Percentiles rank a stretch among this genome's conserved stretches.
Evolutionary conservation across 1,140 invertebrate genomes (phyloP).

Genomic region (Monochamus saltuarius): DNA sequence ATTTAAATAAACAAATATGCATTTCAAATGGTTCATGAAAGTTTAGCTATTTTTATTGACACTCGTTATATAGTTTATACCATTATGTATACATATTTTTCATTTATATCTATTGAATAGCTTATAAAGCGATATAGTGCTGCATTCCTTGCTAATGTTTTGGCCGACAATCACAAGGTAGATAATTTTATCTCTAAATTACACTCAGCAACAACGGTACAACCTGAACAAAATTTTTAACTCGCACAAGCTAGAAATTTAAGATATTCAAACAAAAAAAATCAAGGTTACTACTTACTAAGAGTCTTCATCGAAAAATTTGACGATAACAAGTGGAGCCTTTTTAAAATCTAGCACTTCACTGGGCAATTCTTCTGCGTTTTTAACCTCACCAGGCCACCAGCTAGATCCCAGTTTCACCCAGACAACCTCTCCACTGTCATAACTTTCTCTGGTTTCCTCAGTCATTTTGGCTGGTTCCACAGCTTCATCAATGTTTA

Average conservation of each 20-base stretch:
- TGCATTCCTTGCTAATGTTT: neutral
- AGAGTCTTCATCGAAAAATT: slow-evolving; percentile 78
- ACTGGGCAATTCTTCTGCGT: slow-evolving; percentile 61
- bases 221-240: neutral
- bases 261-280: slow-evolving; percentile 12
- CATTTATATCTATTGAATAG: too few species aligned
- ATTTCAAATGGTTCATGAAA: too few species aligned
- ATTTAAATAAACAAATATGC: too few species aligned
- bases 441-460: slow-evolving; percentile 63
- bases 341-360: slow-evolving; percentile 66
- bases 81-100: too few species aligned
- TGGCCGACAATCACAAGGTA: neutral
- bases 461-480: slow-evolving; percentile 58
- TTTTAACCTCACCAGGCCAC: slow-evolving; percentile 78
- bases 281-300: slow-evolving; percentile 63
- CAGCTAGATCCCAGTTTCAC: slow-evolving; percentile 74
- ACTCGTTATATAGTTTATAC: too few species aligned
- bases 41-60: too few species aligned
- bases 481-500: slow-evolving; percentile 3
- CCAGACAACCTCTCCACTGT: slow-evolving; percentile 77
- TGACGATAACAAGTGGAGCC: slow-evolving; percentile 72
- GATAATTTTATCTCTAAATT: neutral
- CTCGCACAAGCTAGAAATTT: too few species aligned
- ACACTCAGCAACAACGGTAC: neutral
- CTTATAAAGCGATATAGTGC: neutral